These are phyloP conservation scores for Littorina saxatilis DNA, from an alignment of 1,140 invertebrate species.

Conservation along the genomic window DNA sequence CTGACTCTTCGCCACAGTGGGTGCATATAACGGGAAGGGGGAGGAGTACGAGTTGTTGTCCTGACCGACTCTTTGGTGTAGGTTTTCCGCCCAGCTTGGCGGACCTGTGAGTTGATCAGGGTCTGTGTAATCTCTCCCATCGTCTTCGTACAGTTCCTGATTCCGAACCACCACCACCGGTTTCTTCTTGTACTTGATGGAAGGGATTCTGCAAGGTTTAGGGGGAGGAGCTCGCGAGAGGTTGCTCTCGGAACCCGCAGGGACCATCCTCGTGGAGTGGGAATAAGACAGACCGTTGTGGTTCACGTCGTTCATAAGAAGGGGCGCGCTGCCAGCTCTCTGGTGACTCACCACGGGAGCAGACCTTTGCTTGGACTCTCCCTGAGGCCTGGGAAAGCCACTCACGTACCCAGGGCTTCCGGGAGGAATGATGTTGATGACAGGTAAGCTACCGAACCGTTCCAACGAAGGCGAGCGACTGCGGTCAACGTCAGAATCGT, in stretches of 20 bases:
- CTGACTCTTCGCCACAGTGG: conserved; percentile 30
- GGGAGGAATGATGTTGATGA: conserved; percentile 50
- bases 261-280: conserved; percentile 39
- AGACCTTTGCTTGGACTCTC: background rate
- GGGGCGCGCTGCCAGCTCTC: conserved; percentile 78
- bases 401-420: conserved; percentile 36
- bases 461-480: conserved; percentile 54
- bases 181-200: conserved; percentile 67
- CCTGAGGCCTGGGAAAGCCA: background rate
- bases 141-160: conserved; percentile 65
- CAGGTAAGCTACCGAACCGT: conserved; percentile 65
- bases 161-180: conserved; percentile 66
- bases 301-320: conserved; percentile 76
- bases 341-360: conserved; percentile 52
- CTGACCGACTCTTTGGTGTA: conserved; percentile 14
- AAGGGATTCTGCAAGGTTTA: conserved; percentile 83
- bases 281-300: conserved; percentile 29
- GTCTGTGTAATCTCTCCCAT: conserved; percentile 72
- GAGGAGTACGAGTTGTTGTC: background rate
- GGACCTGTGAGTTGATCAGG: conserved; percentile 67
- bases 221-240: conserved; percentile 80
- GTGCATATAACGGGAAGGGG: background rate
- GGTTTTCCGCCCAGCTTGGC: conserved; percentile 62
- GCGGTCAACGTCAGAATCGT: conserved; percentile 13
- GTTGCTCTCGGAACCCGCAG: conserved; percentile 64